Conservation (phyloP, 2,113 vertebrate species). For the Tretioscincus oriximinensis region DNA sequence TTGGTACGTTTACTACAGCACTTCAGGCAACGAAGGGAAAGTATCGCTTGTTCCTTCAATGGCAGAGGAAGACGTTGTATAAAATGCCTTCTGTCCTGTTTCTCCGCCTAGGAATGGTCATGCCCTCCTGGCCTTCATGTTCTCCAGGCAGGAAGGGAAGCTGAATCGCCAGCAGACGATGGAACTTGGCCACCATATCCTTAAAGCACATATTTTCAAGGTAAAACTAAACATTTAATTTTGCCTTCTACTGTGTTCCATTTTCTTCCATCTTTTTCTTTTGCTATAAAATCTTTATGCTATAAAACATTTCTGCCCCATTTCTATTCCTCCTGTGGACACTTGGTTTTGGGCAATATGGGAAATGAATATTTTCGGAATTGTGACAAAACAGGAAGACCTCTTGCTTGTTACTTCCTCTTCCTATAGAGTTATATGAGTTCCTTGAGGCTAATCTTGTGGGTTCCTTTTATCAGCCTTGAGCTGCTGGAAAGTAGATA, state of each 20-base stretch:
- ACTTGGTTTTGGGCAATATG: not conserved
- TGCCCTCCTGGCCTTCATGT: slow-evolving; percentile 96
- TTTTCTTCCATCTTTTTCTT: not conserved
- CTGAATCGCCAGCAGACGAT: slow-evolving; percentile 97
- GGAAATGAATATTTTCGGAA: not conserved
- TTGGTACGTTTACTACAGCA: not conserved
- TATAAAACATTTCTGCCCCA: not conserved
- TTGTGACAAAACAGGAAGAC: no score
- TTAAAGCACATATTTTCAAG: slow-evolving; percentile 99
- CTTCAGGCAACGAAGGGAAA: not conserved
- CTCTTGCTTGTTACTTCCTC: no score
- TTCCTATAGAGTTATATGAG: no score
- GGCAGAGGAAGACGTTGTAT: not conserved
- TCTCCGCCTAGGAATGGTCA: slow-evolving; percentile 85
- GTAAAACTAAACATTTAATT: slow-evolving; percentile 65
- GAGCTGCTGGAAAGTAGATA: no score
- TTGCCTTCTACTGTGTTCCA: not conserved
- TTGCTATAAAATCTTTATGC: not conserved
- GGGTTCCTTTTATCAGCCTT: no score
- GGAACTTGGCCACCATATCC: slow-evolving; percentile 97
- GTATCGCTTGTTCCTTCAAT: not conserved
- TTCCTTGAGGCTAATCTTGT: no score
- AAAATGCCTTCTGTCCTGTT: slow-evolving; percentile 18
- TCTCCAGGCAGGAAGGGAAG: slow-evolving; percentile 95
- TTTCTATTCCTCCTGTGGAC: not conserved